Base-by-base conservation (phyloP, 2,888 invertebrate genomes). In the Drosophila gaucha region DNA sequence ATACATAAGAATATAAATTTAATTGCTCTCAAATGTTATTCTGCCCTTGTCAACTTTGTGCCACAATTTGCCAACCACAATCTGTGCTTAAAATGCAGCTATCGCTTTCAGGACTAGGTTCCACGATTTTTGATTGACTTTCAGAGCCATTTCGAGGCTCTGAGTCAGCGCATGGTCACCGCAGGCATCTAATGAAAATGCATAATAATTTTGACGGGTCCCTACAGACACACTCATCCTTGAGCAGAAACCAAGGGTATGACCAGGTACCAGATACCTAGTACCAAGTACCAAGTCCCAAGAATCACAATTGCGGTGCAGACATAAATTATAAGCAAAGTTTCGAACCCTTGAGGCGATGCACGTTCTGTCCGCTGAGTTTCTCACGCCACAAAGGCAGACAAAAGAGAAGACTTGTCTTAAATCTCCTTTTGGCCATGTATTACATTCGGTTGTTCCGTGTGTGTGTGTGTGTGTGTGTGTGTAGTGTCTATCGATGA, bases 281-380 rank as follows among this genome's bases (percentile, higher is more conserved):
- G 26, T 44, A 35, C 33, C 41, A 44, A 31, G 31, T 50, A 56
- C 5, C 26, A 6, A 18, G 35, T 51, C 39, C 28, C 46, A 31
- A 35, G 28, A 10, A 41, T 57, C 66, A 64, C 60, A 72, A 64
- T 71, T 69, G 71, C 67, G 54, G 51, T 59, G 69, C 67, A 60
- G 74, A 68, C 72, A 87, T 87, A 84, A 84, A 85, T 87, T 82
- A 79, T 63, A 69, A 79, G 77, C 72, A 52, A 60, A 57, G 67
- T 55, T 80, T 86, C 44, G 55, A 63, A 68, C 77, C 88, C 88
- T 74, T 76, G 68, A 62, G 78, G 85, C 84, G 39, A 71, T 88
- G 88, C 85, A 85, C 85, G 85, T 83, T 85, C 74, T 74, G 80
- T 72, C 59, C 69, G 68, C 65, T 49, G 59, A 72, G 72, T 87